phyloP scores from a whole-genome alignment of 2,113 vertebrate species.

The Sisor rabdophorus region DNA sequence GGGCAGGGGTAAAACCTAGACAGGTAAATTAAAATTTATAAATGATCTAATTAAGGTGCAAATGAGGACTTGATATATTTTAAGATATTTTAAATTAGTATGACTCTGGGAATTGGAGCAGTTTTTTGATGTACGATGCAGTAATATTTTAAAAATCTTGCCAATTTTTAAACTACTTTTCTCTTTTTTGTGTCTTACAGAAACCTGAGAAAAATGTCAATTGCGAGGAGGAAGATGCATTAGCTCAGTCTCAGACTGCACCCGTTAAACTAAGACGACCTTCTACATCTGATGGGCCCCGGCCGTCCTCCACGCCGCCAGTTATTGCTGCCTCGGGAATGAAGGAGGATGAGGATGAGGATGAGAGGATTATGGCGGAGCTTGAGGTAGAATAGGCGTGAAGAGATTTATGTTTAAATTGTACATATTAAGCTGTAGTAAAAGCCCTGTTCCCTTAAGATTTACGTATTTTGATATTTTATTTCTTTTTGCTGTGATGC shows the following conservation, averaged over 20 bases:
- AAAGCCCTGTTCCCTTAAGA: background rate
- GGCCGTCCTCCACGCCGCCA: slow-evolving; percentile 87
- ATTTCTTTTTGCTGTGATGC: background rate
- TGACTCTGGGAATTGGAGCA: too few relatives aligned
- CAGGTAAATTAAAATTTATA: background rate
- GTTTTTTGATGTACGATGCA: background rate
- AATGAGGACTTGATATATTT: too few relatives aligned
- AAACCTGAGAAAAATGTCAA: slow-evolving; percentile 77
- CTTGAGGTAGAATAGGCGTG: slow-evolving; percentile 76
- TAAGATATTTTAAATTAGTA: too few relatives aligned
- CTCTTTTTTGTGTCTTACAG: background rate
- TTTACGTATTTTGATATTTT: background rate
- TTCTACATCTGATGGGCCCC: slow-evolving; percentile 78
- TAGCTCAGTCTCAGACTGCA: slow-evolving; percentile 72
- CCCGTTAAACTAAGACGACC: slow-evolving; percentile 86
- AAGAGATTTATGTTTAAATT: background rate
- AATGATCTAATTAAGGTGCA: too few relatives aligned
- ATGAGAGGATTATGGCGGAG: slow-evolving; percentile 88
- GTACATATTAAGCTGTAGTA: background rate
- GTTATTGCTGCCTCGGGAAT: slow-evolving; percentile 83
- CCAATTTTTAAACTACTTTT: background rate
- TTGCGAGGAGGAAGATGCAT: slow-evolving; percentile 74
- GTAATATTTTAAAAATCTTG: background rate
- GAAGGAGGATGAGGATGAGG: slow-evolving; percentile 81
- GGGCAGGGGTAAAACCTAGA: too few relatives aligned